phyloP scores from a whole-genome alignment of 2,113 vertebrate species.

The Xenopus tropicalis region UCB_Xtro_10.0 CM004451.2:22993001-22993500 shows the following conservation, averaged over 20 bases:
- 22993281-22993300: constrained; percentile 1
- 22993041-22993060: no score
- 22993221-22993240: background rate
- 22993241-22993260: background rate
- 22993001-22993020: no score
- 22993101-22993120: background rate
- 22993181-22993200: background rate
- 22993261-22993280: background rate
- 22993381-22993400: background rate
- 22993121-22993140: constrained; percentile 15
- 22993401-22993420: background rate
- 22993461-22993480: background rate
- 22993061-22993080: no score
- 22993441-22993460: background rate
- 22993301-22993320: background rate
- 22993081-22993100: background rate
- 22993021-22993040: no score
- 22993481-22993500: background rate
- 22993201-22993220: background rate
- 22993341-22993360: background rate
- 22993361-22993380: constrained; percentile 6
- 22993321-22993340: background rate
- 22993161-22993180: constrained; percentile 10
- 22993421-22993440: background rate
- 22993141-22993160: background rate